Evolutionary conservation across 1,140 invertebrate species (phyloP), one percentile per base, ranked within the genome.

Genomic region (Sarcophaga bullata): DNA sequence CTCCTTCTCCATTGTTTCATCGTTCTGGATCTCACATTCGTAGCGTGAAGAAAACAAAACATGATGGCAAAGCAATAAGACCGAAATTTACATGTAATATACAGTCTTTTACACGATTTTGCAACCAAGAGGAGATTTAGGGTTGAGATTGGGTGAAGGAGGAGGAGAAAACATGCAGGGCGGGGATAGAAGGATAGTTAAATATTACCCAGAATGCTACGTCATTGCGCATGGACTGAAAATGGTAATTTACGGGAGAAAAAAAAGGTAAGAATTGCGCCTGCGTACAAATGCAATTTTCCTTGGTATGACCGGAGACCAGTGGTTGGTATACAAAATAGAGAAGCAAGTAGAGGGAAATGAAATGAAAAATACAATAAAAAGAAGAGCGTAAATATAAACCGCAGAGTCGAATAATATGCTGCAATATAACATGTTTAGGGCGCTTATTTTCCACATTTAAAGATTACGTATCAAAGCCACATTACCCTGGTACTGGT

Each of bases 391-490:
- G n/a, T 19, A 50, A 78, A 78, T 78, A 48, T 52, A 78, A n/a
- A 78, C 75, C 75, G 48, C 75, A 78, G 75, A 78, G n/a, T 78
- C 50, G 75, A 48, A 78, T 52, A 78, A 78, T 50, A 78, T 78
- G 75, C 75, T 78, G 75, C n/a, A n/a, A 78, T 48, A 78, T 78
- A 78, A 78, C 75, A 78, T 78, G 75, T 78, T 46, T 78, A 78
- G 75, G 75, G n/a, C n/a, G n/a, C 75, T 78, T 78, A 78, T 78
- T 78, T 78, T n/a, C n/a, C 75, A 78, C 75, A 68, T 68, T 25
- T n/a, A 9, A 72, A 72, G 48, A 50, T 19, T 19, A 78, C 48
- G 52, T 50, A 47, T n/a, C 73, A 73, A 25, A 46, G 46, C 6
- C 10, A 73, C 73, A 73, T 46, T n/a, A 48, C 47, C 50, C 3